Evolutionary conservation across 2,113 vertebrate genomes (phyloP).

Genomic region (human): GRCh38 chr2:163341501-163342000

Average conservation of each 20-base stretch:
- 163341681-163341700: accelerated
- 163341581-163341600: neutral
- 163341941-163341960: neutral
- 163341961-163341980: neutral
- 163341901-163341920: neutral
- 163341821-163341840: neutral
- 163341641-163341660: neutral
- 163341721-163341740: neutral
- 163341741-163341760: neutral
- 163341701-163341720: accelerated
- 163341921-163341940: neutral
- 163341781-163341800: neutral
- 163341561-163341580: neutral
- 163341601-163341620: neutral
- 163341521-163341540: neutral
- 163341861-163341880: neutral
- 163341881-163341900: neutral
- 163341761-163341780: neutral
- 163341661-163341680: accelerated
- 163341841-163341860: neutral
- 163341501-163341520: neutral
- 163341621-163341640: neutral
- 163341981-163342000: neutral
- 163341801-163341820: neutral
- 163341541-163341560: neutral